phyloP scores from a whole-genome alignment of 2,888 invertebrate species.

The Drosophila atripex region DNA sequence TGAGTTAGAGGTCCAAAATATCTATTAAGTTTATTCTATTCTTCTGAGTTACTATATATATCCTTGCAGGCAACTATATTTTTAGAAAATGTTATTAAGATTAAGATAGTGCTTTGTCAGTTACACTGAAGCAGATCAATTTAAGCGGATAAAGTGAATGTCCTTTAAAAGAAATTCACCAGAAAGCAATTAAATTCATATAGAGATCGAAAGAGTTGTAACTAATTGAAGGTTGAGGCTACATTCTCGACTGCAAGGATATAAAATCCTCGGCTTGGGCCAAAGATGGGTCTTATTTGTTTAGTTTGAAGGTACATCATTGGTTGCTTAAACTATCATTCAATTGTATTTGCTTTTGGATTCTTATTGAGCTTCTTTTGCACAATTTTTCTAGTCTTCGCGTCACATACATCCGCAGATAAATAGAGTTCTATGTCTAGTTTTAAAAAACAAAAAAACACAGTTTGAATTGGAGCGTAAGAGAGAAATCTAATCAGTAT shows the following conservation, averaged over 20 bases:
- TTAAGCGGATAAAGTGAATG: not conserved
- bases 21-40: not conserved
- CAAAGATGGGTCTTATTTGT: not conserved
- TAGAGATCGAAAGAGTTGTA: not conserved
- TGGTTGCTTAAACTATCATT: conserved; percentile 39
- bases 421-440: conserved; percentile 9
- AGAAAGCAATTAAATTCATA: not conserved
- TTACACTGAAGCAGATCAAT: not conserved
- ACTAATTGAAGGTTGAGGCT: not conserved
- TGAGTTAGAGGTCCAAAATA: not conserved
- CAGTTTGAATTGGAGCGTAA: conserved; percentile 8
- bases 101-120: not conserved
- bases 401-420: not conserved
- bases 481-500: conserved; percentile 10
- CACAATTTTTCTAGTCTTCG: conserved; percentile 29
- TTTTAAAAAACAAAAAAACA: conserved; percentile 21
- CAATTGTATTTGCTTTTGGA: conserved; percentile 19
- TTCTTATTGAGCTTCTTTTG: conserved; percentile 31
- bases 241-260: not conserved
- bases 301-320: conserved; percentile 59
- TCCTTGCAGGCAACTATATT: not conserved
- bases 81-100: not conserved
- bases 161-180: not conserved
- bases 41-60: not conserved
- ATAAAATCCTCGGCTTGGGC: conserved; percentile 1